Evolutionary conservation across 2,113 vertebrate species (phyloP).

Genomic region (Cephalopterus ornatus): DNA sequence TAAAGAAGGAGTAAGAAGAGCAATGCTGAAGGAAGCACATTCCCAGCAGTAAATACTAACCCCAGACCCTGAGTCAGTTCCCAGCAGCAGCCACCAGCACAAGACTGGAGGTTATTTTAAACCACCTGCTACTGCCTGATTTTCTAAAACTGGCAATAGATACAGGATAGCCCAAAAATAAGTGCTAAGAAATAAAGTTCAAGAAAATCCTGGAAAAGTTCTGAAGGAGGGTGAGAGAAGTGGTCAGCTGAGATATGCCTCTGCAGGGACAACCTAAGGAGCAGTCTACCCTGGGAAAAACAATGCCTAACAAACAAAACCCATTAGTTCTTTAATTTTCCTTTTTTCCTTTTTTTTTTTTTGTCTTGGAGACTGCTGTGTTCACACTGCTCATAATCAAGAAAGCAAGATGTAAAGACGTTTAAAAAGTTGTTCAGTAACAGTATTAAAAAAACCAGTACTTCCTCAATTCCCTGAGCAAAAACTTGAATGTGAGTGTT

Average conservation of each 20-base stretch:
- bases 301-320: background rate
- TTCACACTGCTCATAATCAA: background rate
- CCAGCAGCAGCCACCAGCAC: background rate
- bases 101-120: background rate
- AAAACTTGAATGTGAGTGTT: background rate
- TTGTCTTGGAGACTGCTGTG: background rate
- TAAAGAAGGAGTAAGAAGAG: background rate
- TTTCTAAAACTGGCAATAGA: background rate
- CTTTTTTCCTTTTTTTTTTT: background rate
- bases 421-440: background rate
- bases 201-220: background rate
- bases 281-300: background rate
- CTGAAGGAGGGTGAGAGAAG: background rate
- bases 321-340: accelerated
- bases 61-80: background rate
- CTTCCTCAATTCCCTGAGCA: background rate
- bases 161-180: background rate
- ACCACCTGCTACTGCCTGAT: background rate
- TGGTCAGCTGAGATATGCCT: background rate
- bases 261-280: background rate
- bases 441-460: background rate
- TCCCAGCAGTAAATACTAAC: background rate
- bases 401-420: background rate
- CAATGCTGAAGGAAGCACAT: background rate
- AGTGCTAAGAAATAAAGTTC: background rate